Percentiles rank a stretch among this genome's conserved stretches.
These are phyloP conservation scores for Balearica regulorum DNA, from an alignment of 2,797 vertebrate genomes.

Conservation along the genomic window DNA sequence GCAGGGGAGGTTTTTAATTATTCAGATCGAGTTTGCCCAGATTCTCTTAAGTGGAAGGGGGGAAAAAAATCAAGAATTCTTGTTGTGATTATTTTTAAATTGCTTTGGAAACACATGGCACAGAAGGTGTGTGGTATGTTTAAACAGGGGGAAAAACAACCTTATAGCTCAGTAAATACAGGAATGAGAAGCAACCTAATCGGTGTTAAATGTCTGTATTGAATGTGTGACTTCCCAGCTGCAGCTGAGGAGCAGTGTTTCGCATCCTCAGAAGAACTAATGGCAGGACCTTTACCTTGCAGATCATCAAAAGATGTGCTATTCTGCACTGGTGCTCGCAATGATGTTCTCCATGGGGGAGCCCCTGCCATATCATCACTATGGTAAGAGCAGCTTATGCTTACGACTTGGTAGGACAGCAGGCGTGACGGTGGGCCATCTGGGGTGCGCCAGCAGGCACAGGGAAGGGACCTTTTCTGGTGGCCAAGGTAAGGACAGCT, in stretches of 20 bases:
- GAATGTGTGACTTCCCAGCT: not conserved
- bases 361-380: slow-evolving; percentile 95
- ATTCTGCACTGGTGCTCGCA: slow-evolving; percentile 90
- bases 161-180: not conserved
- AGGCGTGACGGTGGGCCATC: not conserved
- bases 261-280: not conserved
- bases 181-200: not conserved
- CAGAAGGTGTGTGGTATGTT: not conserved
- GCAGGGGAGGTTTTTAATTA: slow-evolving; percentile 46
- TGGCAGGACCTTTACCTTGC: not conserved
- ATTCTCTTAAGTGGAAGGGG: not conserved
- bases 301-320: slow-evolving; percentile 99
- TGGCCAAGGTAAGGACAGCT: not conserved
- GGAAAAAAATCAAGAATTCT: not conserved
- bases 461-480: not conserved
- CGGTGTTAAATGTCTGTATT: not conserved
- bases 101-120: not conserved
- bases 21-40: slow-evolving; percentile 1
- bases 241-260: not conserved
- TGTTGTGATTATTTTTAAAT: slow-evolving; percentile 32
- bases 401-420: not conserved
- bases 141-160: not conserved
- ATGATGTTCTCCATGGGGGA: slow-evolving; percentile 99
- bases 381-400: slow-evolving; percentile 78
- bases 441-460: not conserved